Conservation (phyloP, 2,888 invertebrate species). For the Griposia aprilina region DNA sequence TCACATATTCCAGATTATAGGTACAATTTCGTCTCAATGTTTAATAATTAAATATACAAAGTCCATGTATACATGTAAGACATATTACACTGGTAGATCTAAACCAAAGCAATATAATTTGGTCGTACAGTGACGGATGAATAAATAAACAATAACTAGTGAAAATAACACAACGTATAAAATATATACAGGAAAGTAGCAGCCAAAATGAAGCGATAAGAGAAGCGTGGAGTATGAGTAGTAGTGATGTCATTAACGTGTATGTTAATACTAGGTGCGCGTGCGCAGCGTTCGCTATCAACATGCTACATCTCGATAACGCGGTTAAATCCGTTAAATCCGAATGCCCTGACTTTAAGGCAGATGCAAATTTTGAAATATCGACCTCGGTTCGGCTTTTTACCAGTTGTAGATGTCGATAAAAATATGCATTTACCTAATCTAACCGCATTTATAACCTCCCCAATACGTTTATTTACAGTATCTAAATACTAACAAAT, state of each 20-base stretch:
- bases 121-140: conserved; percentile 71
- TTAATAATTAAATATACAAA: conserved; percentile 34
- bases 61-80: conserved; percentile 36
- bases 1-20: conserved; percentile 34
- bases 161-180: conserved; percentile 71
- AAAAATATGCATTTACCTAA: conserved; percentile 72
- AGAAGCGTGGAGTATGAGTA: conserved; percentile 77
- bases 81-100: conserved; percentile 35
- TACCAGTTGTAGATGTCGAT: conserved; percentile 36
- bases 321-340: conserved; percentile 71
- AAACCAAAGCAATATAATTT: conserved; percentile 81
- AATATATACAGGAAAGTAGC: conserved; percentile 78
- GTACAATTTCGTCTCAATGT: conserved; percentile 19
- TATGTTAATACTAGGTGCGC: conserved; percentile 75
- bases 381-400: conserved; percentile 33
- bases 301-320: conserved; percentile 76
- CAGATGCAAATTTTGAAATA: conserved; percentile 69
- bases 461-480: conserved; percentile 73
- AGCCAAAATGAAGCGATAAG: conserved; percentile 81
- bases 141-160: conserved; percentile 57
- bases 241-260: conserved; percentile 73
- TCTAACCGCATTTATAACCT: conserved; percentile 64
- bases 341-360: conserved; percentile 68
- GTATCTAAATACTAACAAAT: conserved; percentile 10
- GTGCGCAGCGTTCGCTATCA: conserved; percentile 71